phyloP scores from a whole-genome alignment of 1,140 invertebrate species.

The Hylaeus anthracinus region DNA sequence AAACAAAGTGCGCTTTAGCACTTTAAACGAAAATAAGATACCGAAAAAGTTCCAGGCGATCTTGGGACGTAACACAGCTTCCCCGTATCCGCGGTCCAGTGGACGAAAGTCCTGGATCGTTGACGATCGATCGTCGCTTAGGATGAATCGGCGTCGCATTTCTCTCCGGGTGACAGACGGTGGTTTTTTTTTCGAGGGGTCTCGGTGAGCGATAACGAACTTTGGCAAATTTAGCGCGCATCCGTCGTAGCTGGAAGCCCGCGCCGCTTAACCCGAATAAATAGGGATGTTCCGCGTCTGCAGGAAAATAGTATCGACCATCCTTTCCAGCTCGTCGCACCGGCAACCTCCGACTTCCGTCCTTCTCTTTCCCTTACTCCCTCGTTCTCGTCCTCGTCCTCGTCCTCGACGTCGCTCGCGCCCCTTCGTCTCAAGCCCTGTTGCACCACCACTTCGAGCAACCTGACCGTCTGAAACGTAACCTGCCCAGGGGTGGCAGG shows the following conservation, averaged over 20 bases:
- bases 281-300: constrained; percentile 52
- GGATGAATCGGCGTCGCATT: not conserved
- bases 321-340: constrained; percentile 50
- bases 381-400: not conserved
- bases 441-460: constrained; percentile 46
- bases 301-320: constrained; percentile 58
- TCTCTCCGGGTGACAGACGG: not conserved
- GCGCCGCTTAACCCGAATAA: constrained; percentile 61
- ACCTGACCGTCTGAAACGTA: constrained; percentile 46
- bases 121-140: not conserved
- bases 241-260: constrained; percentile 18
- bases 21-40: too few relatives aligned
- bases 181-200: not conserved
- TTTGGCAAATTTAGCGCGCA: not conserved
- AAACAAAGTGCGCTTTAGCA: too few relatives aligned
- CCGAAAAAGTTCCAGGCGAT: too few relatives aligned
- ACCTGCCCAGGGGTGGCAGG: not conserved
- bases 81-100: too few relatives aligned
- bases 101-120: not conserved
- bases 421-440: constrained; percentile 31
- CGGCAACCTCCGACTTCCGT: not conserved
- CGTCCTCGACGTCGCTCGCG: constrained; percentile 24
- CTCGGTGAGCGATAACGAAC: not conserved
- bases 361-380: too few relatives aligned
- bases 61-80: too few relatives aligned